These are phyloP conservation scores for Lasioglossum baleicum DNA, from an alignment of 1,140 invertebrate genomes.

Conservation along the genomic window DNA sequence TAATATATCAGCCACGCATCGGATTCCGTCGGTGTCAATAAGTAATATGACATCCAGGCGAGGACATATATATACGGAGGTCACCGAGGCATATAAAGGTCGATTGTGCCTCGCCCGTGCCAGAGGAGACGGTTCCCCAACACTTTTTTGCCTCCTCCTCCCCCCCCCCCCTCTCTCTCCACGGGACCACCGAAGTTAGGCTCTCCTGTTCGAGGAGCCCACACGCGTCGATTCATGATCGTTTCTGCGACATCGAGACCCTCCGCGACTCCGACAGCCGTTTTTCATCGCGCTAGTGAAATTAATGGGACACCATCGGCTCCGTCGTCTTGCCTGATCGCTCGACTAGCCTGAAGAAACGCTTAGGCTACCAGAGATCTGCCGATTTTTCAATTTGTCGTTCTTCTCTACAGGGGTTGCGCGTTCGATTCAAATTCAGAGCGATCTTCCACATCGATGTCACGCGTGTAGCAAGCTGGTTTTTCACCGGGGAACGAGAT, in stretches of 20 bases:
- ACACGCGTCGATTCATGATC: not conserved
- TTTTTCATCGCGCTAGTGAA: not conserved
- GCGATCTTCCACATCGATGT: not conserved
- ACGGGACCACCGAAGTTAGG: not conserved
- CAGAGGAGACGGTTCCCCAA: too few relatives aligned
- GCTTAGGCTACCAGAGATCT: too few relatives aligned
- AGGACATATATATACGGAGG: conserved; percentile 42
- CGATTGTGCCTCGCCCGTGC: conserved; percentile 33
- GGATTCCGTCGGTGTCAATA: conserved; percentile 61
- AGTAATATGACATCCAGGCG: conserved; percentile 65
- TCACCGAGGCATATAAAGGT: conserved; percentile 34
- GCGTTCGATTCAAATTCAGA: not conserved
- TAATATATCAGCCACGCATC: conserved; percentile 11
- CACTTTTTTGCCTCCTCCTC: too few relatives aligned
- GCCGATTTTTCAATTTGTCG: too few relatives aligned
- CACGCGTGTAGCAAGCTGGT: not conserved
- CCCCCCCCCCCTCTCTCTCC: not conserved
- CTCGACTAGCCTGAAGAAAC: too few relatives aligned
- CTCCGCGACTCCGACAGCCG: not conserved
- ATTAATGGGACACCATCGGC: not conserved
- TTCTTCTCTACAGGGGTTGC: too few relatives aligned
- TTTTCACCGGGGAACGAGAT: not conserved
- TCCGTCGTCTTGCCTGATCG: too few relatives aligned
- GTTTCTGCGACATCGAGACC: not conserved
- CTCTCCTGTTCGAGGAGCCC: not conserved